Base-by-base conservation (phyloP, 2,888 invertebrate genomes). In the Calameuta filiformis region DNA sequence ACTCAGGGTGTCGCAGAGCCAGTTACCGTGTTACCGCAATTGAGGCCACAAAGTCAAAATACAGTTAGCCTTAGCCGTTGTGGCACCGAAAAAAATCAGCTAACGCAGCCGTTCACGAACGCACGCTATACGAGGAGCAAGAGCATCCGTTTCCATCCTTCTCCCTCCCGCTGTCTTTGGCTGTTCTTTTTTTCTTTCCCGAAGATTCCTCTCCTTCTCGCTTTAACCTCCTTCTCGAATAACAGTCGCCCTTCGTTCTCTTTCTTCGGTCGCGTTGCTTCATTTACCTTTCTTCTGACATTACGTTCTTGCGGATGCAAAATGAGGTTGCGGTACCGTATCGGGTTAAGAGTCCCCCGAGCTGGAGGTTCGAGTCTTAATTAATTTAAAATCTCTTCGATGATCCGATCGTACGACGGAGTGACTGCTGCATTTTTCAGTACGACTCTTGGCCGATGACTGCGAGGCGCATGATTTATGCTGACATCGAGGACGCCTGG, bases 11-110 rank as follows among this genome's bases (percentile, higher is more conserved):
- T 90, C 90, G 89, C 89, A 87, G 86, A 90, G 91, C 91, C 90
- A 91, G 90, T 91, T 91, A 91, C 91, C 89, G 91, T 91, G 91
- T 91, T 91, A 91, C 91, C 91, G 90, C 91, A 91, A 91, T 91
- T 91, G 90, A 91, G 91, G 91, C 91, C 91, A 91, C 91, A 91
- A 91, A 91, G 91, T 91, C 91, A 91, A 91, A 91, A 91, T 91
- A 91, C 91, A 91, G 91, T 91, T 91, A 91, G 88, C 87, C 89
- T 86, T 85, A 87, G 86, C 88, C 85, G 73, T 35, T 76, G 79
- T 76, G 76, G 76, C 79, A 76, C 79, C 76, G 69, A 79, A 79
- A 79, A 76, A 73, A 73, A 73, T 73, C 73, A 35, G 73, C 34
- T 35, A 73, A 31, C 73, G 73, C n/a, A n/a, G 35, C n/a, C 73